A percentile compares a stretch with the other conserved stretches of the same genome.
Conservation (phyloP, 2,113 vertebrate genomes). For the Tonatia bakeri region DNA sequence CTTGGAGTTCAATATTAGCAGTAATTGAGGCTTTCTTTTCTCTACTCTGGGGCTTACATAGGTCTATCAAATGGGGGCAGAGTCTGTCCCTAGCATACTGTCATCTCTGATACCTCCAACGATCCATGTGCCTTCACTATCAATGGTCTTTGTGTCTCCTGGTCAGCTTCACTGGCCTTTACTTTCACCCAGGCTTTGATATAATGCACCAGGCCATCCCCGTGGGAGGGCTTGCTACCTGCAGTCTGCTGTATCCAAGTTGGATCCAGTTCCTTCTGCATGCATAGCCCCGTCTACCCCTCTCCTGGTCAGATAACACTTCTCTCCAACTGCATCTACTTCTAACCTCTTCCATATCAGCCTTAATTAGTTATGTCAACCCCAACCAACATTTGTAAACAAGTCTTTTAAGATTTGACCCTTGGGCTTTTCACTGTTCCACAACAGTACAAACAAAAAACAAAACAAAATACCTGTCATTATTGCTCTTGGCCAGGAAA, state of each 20-base stretch:
- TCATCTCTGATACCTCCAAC: background rate
- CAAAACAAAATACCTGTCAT: background rate
- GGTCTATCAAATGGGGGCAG: background rate
- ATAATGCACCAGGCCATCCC: background rate
- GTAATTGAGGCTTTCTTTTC: background rate
- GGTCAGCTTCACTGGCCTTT: background rate
- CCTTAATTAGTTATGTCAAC: background rate
- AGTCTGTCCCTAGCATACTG: background rate
- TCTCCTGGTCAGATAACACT: background rate
- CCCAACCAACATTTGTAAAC: background rate
- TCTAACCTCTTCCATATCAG: background rate
- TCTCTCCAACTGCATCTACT: background rate
- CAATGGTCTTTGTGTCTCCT: background rate
- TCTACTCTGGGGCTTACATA: background rate
- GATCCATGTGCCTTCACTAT: background rate
- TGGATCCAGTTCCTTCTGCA: background rate
- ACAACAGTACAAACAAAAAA: background rate
- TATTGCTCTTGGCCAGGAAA: background rate
- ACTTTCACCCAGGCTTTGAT: background rate
- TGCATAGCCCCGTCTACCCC: rapidly evolving
- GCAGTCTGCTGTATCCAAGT: background rate
- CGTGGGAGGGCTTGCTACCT: rapidly evolving
- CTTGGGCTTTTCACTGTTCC: background rate
- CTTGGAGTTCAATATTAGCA: background rate
- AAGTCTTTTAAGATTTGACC: background rate